Percentiles rank a stretch among this genome's conserved stretches.
Conservation (phyloP, 2,888 invertebrate genomes). For the Cosmia trapezina region DNA sequence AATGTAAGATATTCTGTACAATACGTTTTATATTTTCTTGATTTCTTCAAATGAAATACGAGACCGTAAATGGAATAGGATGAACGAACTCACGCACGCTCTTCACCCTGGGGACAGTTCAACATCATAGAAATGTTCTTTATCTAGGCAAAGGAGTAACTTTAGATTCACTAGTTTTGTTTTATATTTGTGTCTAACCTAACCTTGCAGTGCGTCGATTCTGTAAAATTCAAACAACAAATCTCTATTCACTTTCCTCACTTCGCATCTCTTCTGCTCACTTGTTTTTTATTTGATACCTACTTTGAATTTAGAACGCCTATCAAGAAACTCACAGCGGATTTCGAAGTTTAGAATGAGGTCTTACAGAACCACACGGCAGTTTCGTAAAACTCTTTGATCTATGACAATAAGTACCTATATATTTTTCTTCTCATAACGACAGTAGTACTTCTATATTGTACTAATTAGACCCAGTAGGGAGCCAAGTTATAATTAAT, state of each 20-base stretch:
- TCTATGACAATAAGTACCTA: too few relatives aligned
- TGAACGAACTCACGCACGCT: not conserved
- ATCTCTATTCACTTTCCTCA: too few relatives aligned
- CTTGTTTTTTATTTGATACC: too few relatives aligned
- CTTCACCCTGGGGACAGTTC: not conserved
- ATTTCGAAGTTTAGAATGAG: too few relatives aligned
- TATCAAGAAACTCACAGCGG: too few relatives aligned
- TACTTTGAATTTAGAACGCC: too few relatives aligned
- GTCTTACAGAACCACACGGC: too few relatives aligned
- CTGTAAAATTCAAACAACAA: too few relatives aligned
- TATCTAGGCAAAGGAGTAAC: not conserved
- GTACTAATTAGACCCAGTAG: not conserved
- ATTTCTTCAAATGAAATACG: slow-evolving; percentile 1
- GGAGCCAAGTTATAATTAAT: not conserved
- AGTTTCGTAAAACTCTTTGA: not conserved
- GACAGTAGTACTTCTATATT: too few relatives aligned
- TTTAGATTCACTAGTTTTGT: not conserved
- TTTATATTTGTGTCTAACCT: not conserved
- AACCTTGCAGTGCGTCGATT: too few relatives aligned
- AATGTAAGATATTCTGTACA: not conserved
- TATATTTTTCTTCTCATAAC: not conserved
- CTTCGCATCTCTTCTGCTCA: too few relatives aligned
- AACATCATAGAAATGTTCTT: not conserved
- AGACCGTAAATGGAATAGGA: not conserved
- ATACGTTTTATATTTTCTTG: not conserved